Evolutionary conservation across 2,113 vertebrate genomes (phyloP), one percentile per base, ranked within the genome.

Genomic region (Vidua chalybeata): DNA sequence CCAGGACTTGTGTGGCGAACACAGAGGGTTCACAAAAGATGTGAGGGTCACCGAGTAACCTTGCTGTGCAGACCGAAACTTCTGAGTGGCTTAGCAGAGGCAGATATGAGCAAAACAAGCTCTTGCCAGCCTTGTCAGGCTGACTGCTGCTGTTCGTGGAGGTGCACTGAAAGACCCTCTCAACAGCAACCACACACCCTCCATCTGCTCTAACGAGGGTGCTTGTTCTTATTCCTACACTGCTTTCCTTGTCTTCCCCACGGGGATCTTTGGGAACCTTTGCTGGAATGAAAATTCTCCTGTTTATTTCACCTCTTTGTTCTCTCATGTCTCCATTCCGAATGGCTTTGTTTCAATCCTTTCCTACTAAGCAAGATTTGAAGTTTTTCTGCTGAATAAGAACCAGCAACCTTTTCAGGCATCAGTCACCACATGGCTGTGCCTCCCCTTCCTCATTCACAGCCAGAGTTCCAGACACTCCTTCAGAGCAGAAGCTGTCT

Each of bases 121-220:
- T 86, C 46, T 37, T 54, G n/a, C 21, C 77, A 67, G 64, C 55
- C 26, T 45, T 6, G 54, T 35, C 2, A 1, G 55, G 73, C 84
- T 52, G 56, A 5, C 52, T 9, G 3, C 41, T 79, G 80, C 45
- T 5, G 1, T 23, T 48, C 0, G 0, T 4, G 11, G 69, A n/a
- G 66, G 10, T 30, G 89, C 48, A 12, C 49, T 3, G 2, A 49
- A 78, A 66, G 41, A 46, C 22, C 30, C 13, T 64, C 75, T 66
- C 77, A n/a, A 11, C 19, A 72, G 24, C n/a, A 41, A 1, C 22
- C 8, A 7, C 33, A 31, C 37, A 33, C 52, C 11, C 45, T 12
- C 12, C 30, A 9, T 12, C 58, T 83, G 63, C 69, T 76, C 58
- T 12, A 11, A 23, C 1, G 33, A 78, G 63, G 63, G 15, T 1